Conservation (phyloP, 2,888 invertebrate genomes). For the Abrostola tripartita region DNA sequence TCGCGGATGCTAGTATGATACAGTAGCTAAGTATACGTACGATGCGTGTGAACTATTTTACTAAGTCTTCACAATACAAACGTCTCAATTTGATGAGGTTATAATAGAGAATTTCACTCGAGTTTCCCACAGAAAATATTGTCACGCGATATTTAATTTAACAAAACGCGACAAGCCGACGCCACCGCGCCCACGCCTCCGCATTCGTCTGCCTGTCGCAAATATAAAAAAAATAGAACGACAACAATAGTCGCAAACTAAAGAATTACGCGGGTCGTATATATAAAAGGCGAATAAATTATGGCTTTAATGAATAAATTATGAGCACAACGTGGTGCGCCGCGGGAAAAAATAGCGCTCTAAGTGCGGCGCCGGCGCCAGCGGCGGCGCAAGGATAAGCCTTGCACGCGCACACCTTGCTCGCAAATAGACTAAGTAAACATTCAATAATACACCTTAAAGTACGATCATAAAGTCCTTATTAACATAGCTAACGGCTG, state of each 20-base stretch:
- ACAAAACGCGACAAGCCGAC: slow-evolving; percentile 56
- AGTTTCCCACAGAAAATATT: slow-evolving; percentile 68
- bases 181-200: slow-evolving; percentile 62
- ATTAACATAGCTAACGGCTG: slow-evolving; percentile 41
- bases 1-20: neutral
- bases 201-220: slow-evolving; percentile 56
- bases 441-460: slow-evolving; percentile 64
- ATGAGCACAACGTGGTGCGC: slow-evolving; percentile 77
- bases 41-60: slow-evolving; percentile 48
- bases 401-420: slow-evolving; percentile 71
- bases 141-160: slow-evolving; percentile 75
- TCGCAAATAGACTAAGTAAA: slow-evolving; percentile 59
- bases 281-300: slow-evolving; percentile 81
- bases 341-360: slow-evolving; percentile 83
- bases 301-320: slow-evolving; percentile 85
- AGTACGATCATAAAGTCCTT: slow-evolving; percentile 53
- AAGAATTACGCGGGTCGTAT: slow-evolving; percentile 71
- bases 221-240: slow-evolving; percentile 69
- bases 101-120: slow-evolving; percentile 59
- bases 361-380: slow-evolving; percentile 87
- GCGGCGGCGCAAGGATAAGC: slow-evolving; percentile 79
- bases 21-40: slow-evolving; percentile 33
- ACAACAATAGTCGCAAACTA: slow-evolving; percentile 78
- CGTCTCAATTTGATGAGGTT: slow-evolving; percentile 42
- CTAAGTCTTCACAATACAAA: slow-evolving; percentile 27